Base-by-base conservation (phyloP, 2,113 vertebrate genomes). In the Tragelaphus strepsiceros region DNA sequence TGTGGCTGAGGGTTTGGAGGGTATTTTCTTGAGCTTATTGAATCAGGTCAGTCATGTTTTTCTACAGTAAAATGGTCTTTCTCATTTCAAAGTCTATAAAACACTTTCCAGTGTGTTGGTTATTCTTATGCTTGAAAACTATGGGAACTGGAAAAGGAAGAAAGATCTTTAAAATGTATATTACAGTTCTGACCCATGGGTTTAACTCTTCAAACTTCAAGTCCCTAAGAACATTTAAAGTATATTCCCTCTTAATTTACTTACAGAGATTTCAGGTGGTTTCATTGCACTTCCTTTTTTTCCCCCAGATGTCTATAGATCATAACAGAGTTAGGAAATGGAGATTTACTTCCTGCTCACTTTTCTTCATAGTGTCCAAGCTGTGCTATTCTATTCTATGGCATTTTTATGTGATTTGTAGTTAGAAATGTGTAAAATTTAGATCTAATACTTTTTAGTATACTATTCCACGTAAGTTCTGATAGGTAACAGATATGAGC, bases 151-250 rank as follows among this genome's bases (percentile, higher is more conserved):
- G 71, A 89, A 96, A 97, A 97, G 9, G 89, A 97, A 96, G 26
- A 32, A 14, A 96, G 86, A 90, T 83, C 98, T 54, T 90, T 84
- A 64, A 74, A 71, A 88, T 22, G 7, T 13, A 28, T 97, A 88
- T 97, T 96, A 91, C 88, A 94, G 92, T 51, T 88, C 82, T 97
- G 24, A 83, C 81, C 16, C 84, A 81, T 51, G 91, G 35, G 88
- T 78, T 15, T 1, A 53, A 58, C 39, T 97, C n/a, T 59, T 90
- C 81, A 97, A 49, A 71, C 19, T 24, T 67, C n/a, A 22, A 71
- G 67, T 77, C 88, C n/a, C 92, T 71, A 91, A 91, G 96, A 82
- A 97, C 77, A 97, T 95, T 96, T 93, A 83, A 96, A 97, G 19
- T 32, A 53, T 49, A 6, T 49, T 97, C 11, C 80, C 39, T 96